Base-by-base conservation (phyloP, 2,113 vertebrate genomes). In the Sylvilagus bachmani region DNA sequence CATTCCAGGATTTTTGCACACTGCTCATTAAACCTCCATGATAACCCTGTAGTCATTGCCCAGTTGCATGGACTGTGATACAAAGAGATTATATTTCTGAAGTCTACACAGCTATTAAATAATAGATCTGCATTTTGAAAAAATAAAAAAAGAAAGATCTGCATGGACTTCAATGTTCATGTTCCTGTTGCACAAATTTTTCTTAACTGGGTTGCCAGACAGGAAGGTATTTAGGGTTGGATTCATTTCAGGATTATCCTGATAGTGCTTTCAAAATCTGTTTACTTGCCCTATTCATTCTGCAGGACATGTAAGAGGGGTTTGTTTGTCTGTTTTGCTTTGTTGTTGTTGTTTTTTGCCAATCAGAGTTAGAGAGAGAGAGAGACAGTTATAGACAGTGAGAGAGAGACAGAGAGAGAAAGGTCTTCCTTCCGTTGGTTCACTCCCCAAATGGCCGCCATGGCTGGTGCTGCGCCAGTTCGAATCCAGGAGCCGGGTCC, bases 1-100 rank as follows among this genome's bases (percentile, higher is more conserved):
- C 53, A 13, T 80, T 51, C 22, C 36, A 89, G 78, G 24, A 62
- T 33, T 53, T 83, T 75, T 78, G 22, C 27, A 53, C 82, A 36
- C 10, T 86, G 2, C 10, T 64, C 13, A 24, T 81, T 74, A 67
- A n/a, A 17, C 19, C 10, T 53, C 84, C 13, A 92, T 29, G 89
- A 33, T 71, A 71, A 78, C 16, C 10, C 44, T n/a, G 0, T 22
- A 44, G 3, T 9, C 51, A 79, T 61, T 87, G 85, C 64, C 78
- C 83, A 89, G 8, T 82, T 51, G 55, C 25, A 24, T 71, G 74
- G 19, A 74, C 6, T 93, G 10, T 74, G 9, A 5, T 36, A 58
- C 53, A 77, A 83, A 91, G 86, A 25, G 29, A 3, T 69, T 61
- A 78, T 49, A 62, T 73, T 91, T 91, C 31, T 94, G 58, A 67